A percentile compares a stretch with the other conserved stretches of the same genome.
Conservation (phyloP, 1,140 invertebrate species). For the Zaprionus capensis region DNA sequence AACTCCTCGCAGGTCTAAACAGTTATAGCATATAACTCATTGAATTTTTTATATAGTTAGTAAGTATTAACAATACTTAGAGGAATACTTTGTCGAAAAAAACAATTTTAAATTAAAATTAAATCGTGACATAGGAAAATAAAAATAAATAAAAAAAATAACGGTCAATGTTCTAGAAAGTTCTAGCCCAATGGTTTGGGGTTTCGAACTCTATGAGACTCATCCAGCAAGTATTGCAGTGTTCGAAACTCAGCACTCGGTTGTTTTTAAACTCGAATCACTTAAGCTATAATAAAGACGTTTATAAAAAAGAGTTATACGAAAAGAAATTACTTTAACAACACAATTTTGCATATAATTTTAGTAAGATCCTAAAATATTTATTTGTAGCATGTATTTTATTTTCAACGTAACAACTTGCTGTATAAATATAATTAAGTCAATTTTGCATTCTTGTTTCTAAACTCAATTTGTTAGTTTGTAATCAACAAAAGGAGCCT, state of each 20-base stretch:
- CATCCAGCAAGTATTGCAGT: conserved; percentile 61
- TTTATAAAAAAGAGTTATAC: conserved; percentile 72
- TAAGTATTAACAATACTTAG: conserved; percentile 17
- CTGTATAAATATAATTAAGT: not conserved
- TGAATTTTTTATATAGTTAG: conserved; percentile 9
- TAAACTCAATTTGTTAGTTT: conserved; percentile 62
- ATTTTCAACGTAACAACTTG: not conserved
- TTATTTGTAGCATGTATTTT: not conserved
- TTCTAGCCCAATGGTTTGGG: conserved; percentile 24
- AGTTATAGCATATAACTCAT: conserved; percentile 15
- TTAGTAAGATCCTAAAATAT: conserved; percentile 13
- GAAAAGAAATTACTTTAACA: conserved; percentile 71
- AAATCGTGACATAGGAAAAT: conserved; percentile 9
- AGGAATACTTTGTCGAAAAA: conserved; percentile 18
- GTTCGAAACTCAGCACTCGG: conserved; percentile 76
- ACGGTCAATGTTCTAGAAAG: conserved; percentile 15
- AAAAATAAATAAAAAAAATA: conserved; percentile 25
- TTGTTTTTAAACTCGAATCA: conserved; percentile 81
- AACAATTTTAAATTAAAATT: not conserved
- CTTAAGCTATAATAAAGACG: conserved; percentile 79
- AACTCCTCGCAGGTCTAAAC: conserved; percentile 51
- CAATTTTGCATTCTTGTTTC: conserved; percentile 2
- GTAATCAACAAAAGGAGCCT: conserved; percentile 81
- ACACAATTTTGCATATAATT: conserved; percentile 41
- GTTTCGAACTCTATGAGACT: conserved; percentile 61